phyloP scores from a whole-genome alignment of 2,113 vertebrate genomes.

The Atrichornis clamosus region DNA sequence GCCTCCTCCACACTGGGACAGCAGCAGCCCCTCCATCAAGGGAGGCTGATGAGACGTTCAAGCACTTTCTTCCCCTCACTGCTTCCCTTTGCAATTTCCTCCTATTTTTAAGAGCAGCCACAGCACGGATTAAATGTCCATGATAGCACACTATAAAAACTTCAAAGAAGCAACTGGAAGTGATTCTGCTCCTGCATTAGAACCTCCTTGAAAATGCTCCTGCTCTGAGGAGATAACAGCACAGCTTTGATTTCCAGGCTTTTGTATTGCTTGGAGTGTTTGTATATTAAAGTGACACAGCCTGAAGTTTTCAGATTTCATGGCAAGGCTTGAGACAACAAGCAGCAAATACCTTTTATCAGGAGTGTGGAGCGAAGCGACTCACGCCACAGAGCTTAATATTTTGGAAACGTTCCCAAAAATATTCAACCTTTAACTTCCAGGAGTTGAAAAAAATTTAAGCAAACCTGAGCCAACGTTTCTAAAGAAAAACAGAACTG shows the following conservation, averaged over 20 bases:
- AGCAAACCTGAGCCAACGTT: not conserved
- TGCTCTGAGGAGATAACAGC: conserved; percentile 69
- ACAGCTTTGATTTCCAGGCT: conserved; percentile 68
- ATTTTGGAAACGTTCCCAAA: not conserved
- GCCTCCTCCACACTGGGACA: not conserved
- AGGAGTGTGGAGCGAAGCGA: not conserved
- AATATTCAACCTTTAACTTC: not conserved
- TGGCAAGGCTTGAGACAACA: not conserved
- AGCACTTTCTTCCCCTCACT: not conserved
- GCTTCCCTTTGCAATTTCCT: conserved; percentile 33
- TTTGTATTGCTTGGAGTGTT: conserved; percentile 46
- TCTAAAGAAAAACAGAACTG: not conserved
- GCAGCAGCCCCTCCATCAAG: not conserved
- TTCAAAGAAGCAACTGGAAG: conserved; percentile 71
- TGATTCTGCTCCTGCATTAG: conserved; percentile 56
- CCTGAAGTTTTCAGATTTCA: conserved; percentile 49
- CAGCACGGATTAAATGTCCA: conserved; percentile 54
- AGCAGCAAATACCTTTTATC: not conserved
- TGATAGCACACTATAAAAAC: conserved; percentile 48
- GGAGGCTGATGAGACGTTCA: not conserved
- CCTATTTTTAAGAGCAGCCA: conserved; percentile 48
- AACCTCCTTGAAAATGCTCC: conserved; percentile 60
- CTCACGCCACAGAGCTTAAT: not conserved
- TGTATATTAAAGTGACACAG: conserved; percentile 60
- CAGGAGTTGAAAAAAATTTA: not conserved